phyloP scores from a whole-genome alignment of 2,113 vertebrate species.

The Myrmophylax atrothorax region DNA sequence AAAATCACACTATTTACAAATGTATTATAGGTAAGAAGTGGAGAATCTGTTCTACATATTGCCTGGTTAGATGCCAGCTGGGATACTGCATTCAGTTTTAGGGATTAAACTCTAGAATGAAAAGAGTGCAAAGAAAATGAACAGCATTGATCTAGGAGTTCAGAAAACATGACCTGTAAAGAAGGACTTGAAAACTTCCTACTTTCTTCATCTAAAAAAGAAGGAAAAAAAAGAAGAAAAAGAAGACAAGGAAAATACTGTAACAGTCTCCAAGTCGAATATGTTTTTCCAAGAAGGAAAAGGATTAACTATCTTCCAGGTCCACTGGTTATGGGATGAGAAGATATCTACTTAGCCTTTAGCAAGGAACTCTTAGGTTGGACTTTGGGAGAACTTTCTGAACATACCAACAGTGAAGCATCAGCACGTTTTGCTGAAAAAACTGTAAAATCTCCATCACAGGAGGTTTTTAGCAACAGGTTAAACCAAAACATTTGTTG shows the following conservation, averaged over 20 bases:
- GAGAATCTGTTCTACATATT: neutral
- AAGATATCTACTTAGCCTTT: neutral
- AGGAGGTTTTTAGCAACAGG: neutral
- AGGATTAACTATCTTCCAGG: neutral
- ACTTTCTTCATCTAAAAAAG: neutral
- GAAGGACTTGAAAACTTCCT: neutral
- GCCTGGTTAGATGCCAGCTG: neutral
- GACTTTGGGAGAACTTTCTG: neutral
- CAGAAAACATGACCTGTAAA: neutral
- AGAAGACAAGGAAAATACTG: neutral
- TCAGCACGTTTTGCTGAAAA: neutral
- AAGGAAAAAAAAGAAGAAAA: neutral
- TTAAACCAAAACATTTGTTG: neutral
- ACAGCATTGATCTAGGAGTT: neutral
- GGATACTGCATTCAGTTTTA: neutral
- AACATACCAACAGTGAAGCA: neutral
- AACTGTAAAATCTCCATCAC: neutral
- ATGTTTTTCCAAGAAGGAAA: neutral
- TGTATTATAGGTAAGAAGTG: neutral
- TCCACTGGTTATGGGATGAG: neutral
- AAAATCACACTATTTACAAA: neutral
- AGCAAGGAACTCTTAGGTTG: neutral
- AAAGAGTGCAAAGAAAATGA: neutral
- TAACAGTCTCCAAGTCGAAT: neutral
- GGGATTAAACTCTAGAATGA: neutral